Evolutionary conservation across 2,113 vertebrate genomes (phyloP).

Genomic region (Naja naja): DNA sequence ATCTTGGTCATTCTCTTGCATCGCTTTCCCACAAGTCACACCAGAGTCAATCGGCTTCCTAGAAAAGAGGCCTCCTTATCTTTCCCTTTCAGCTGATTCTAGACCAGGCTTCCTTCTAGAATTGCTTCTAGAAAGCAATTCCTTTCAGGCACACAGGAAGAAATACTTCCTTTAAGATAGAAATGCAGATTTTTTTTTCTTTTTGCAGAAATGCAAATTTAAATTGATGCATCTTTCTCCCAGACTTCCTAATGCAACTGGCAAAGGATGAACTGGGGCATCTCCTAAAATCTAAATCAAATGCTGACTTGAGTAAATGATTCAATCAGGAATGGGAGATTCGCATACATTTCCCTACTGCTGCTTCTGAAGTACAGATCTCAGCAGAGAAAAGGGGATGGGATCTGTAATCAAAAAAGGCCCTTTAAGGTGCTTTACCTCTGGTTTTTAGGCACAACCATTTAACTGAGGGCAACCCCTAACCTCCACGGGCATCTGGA

Average conservation of each 20-base stretch:
- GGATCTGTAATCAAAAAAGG: neutral
- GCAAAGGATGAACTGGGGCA: neutral
- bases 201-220: neutral
- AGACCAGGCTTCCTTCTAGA: neutral
- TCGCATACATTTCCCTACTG: neutral
- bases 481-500: neutral
- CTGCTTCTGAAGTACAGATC: neutral
- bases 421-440: neutral
- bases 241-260: neutral
- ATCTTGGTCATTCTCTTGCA: neutral
- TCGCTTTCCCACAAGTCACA: neutral
- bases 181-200: neutral
- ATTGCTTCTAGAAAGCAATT: neutral
- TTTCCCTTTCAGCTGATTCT: neutral
- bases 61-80: neutral
- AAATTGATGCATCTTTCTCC: neutral
- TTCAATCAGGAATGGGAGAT: neutral
- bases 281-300: neutral
- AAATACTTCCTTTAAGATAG: neutral
- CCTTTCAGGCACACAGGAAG: neutral
- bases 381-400: neutral
- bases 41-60: neutral
- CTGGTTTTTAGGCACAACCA: neutral
- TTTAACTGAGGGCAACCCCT: neutral
- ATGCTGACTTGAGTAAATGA: neutral